Conservation (phyloP, 2,888 invertebrate species). For the Drosophila monieri region DNA sequence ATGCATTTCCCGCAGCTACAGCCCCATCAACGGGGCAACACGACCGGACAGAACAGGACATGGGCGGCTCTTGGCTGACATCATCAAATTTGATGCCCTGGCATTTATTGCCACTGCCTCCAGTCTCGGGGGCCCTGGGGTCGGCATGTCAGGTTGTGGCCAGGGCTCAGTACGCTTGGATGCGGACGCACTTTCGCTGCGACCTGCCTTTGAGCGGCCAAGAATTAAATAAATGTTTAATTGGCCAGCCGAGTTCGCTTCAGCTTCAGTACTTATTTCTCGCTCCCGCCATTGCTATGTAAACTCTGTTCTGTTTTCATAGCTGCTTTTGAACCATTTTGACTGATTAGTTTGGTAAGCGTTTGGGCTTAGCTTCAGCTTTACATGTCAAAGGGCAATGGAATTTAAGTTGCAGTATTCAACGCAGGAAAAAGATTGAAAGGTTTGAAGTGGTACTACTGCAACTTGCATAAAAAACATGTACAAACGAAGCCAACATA, state of each 20-base stretch:
- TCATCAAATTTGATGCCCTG: constrained; percentile 65
- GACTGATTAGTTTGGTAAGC: constrained; percentile 19
- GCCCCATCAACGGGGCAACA: not conserved
- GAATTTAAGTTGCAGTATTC: not conserved
- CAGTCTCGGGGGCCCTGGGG: constrained; percentile 36
- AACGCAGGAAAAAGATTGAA: not conserved
- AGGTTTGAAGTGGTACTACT: not conserved
- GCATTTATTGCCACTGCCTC: constrained; percentile 28
- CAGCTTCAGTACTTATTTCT: constrained; percentile 10
- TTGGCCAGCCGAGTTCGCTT: constrained; percentile 53
- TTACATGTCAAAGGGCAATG: not conserved
- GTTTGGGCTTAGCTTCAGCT: not conserved
- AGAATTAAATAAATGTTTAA: constrained; percentile 73
- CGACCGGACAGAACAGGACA: constrained; percentile 18
- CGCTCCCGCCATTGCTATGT: not conserved
- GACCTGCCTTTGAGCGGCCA: constrained; percentile 48
- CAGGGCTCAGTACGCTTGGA: constrained; percentile 1
- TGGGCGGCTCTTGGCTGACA: constrained; percentile 45
- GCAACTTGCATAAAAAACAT: not conserved
- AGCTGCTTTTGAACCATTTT: constrained; percentile 8
- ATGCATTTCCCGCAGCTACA: constrained; percentile 62
- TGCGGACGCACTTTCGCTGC: constrained; percentile 61
- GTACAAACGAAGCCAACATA: not conserved
- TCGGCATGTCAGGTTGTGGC: constrained; percentile 38
- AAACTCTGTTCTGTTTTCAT: not conserved